phyloP scores from a whole-genome alignment of 2,888 invertebrate genomes.

The Linhomoeus sp. region DNA sequence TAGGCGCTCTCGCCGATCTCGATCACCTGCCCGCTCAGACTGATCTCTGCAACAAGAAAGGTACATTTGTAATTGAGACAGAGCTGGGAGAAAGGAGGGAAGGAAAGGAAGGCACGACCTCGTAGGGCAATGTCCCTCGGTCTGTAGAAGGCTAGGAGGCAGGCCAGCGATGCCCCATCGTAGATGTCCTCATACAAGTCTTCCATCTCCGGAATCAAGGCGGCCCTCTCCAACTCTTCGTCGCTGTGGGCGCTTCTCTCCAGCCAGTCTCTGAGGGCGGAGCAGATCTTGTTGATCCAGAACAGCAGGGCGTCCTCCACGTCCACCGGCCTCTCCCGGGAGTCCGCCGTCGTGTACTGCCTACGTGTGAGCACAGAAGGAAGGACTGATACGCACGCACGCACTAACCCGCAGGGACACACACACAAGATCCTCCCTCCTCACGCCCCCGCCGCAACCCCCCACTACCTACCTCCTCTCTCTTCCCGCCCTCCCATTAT shows the following conservation, averaged over 20 bases:
- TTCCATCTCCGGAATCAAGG: slow-evolving; percentile 24
- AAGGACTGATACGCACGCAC: no score
- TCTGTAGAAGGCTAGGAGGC: slow-evolving; percentile 21
- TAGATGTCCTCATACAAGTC: slow-evolving; percentile 26
- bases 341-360: slow-evolving; percentile 22
- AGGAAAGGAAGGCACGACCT: no score
- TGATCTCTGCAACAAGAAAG: slow-evolving; percentile 28
- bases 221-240: no score
- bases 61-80: no score
- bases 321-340: slow-evolving; percentile 30
- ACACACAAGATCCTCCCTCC: no score
- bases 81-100: no score
- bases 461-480: no score
- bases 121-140: slow-evolving; percentile 12
- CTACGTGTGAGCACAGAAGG: neutral
- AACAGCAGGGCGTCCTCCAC: slow-evolving; percentile 31
- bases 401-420: no score
- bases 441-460: no score
- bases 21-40: slow-evolving; percentile 28
- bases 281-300: slow-evolving; percentile 34
- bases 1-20: slow-evolving; percentile 32
- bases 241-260: slow-evolving; percentile 11
- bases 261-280: slow-evolving; percentile 26
- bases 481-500: no score
- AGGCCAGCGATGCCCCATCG: slow-evolving; percentile 23